These are phyloP conservation scores for Autographa pulchrina DNA, from an alignment of 2,888 invertebrate genomes.

Conservation along the genomic window DNA sequence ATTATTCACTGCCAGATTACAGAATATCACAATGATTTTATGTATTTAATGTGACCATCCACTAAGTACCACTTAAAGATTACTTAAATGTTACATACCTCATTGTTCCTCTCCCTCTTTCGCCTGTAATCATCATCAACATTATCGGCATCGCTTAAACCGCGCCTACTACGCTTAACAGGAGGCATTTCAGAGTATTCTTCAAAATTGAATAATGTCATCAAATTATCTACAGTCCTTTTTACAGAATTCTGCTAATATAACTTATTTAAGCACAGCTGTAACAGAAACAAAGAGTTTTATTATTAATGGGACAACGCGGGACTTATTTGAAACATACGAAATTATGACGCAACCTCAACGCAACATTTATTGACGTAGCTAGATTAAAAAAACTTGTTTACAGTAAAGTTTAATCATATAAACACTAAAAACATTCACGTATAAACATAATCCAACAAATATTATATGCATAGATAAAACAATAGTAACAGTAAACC, in stretches of 20 bases:
- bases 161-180: constrained; percentile 77
- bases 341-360: constrained; percentile 57
- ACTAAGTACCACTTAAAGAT: neutral
- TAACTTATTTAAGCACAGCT: neutral
- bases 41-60: too few species aligned
- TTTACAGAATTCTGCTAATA: constrained; percentile 12
- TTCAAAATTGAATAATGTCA: constrained; percentile 76
- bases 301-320: neutral
- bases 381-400: neutral
- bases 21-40: neutral
- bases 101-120: constrained; percentile 94
- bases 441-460: neutral
- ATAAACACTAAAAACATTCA: neutral
- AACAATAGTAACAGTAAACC: neutral
- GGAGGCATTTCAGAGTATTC: constrained; percentile 79
- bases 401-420: neutral
- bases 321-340: constrained; percentile 21
- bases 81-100: constrained; percentile 81
- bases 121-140: constrained; percentile 93
- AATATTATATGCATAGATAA: neutral
- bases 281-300: neutral
- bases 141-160: constrained; percentile 90
- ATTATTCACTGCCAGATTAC: neutral
- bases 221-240: constrained; percentile 66
- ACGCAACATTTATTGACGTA: constrained; percentile 40